Evolutionary conservation across 2,888 invertebrate genomes (phyloP).

Genomic region (Sphaerophoria taeniata): DNA sequence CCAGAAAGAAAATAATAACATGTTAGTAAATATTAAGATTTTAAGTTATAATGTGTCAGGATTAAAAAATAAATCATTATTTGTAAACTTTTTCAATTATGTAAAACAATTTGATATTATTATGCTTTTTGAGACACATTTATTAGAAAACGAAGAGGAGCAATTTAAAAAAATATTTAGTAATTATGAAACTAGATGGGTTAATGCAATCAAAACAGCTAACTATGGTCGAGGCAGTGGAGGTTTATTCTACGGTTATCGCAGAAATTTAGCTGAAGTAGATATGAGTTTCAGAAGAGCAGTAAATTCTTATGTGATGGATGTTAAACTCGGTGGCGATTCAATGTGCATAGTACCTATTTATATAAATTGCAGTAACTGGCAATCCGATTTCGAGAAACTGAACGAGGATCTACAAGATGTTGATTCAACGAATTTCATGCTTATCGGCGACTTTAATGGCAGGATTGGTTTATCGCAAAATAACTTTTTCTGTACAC

Average conservation of each 20-base stretch:
- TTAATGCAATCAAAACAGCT: background rate
- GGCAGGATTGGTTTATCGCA: slow-evolving; percentile 14
- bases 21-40: slow-evolving; percentile 3
- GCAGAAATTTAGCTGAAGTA: too few relatives aligned
- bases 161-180: too few relatives aligned
- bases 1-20: slow-evolving; percentile 1
- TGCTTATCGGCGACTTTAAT: slow-evolving; percentile 30
- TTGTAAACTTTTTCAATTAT: too few relatives aligned
- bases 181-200: background rate
- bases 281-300: background rate
- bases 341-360: background rate
- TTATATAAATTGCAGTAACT: slow-evolving; percentile 3
- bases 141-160: too few relatives aligned
- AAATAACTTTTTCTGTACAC: slow-evolving; percentile 19
- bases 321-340: background rate
- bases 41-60: too few relatives aligned
- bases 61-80: too few relatives aligned
- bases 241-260: background rate
- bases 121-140: too few relatives aligned
- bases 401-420: background rate
- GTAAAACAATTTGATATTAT: too few relatives aligned
- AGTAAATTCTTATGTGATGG: background rate
- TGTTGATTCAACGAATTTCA: background rate
- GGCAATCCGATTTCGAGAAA: background rate
- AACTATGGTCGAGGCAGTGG: background rate